Conservation (phyloP, 1,140 invertebrate genomes). For the Cecropterus lyciades region DNA sequence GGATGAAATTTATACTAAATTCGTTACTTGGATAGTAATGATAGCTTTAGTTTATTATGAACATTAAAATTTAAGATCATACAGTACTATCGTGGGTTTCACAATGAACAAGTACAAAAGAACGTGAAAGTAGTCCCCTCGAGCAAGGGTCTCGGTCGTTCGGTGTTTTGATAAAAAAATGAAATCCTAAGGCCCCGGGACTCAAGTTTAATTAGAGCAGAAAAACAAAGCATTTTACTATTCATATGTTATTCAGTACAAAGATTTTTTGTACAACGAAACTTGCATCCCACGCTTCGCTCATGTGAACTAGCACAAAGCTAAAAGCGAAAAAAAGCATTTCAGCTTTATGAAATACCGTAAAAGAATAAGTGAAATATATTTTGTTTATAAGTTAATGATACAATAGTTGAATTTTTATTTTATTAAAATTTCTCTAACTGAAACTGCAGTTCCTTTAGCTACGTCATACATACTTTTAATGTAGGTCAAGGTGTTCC, state of each 20-base stretch:
- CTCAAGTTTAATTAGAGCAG: constrained; percentile 9
- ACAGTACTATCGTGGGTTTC: no score
- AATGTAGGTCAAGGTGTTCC: no score
- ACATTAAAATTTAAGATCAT: no score
- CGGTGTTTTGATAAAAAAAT: constrained; percentile 17
- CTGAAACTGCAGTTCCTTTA: no score
- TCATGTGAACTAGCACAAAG: constrained; percentile 7
- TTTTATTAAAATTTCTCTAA: no score
- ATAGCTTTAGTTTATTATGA: no score
- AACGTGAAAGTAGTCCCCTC: constrained; percentile 1
- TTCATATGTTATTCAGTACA: constrained; percentile 8
- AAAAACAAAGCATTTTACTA: constrained; percentile 7
- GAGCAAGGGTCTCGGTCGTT: not conserved
- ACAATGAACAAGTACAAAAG: constrained; percentile 1
- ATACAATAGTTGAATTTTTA: no score
- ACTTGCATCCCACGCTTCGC: not conserved
- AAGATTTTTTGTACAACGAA: constrained; percentile 9
- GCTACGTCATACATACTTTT: no score
- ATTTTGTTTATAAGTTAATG: not conserved
- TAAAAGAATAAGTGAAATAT: constrained; percentile 8
- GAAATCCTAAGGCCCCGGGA: constrained; percentile 4
- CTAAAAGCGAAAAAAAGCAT: constrained; percentile 3
- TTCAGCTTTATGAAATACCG: not conserved
- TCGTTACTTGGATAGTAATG: no score
- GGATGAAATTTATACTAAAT: no score